Evolutionary conservation across 2,113 vertebrate species (phyloP), one percentile per base, ranked within the genome.

Genomic region (Cercopithecus mona): DNA sequence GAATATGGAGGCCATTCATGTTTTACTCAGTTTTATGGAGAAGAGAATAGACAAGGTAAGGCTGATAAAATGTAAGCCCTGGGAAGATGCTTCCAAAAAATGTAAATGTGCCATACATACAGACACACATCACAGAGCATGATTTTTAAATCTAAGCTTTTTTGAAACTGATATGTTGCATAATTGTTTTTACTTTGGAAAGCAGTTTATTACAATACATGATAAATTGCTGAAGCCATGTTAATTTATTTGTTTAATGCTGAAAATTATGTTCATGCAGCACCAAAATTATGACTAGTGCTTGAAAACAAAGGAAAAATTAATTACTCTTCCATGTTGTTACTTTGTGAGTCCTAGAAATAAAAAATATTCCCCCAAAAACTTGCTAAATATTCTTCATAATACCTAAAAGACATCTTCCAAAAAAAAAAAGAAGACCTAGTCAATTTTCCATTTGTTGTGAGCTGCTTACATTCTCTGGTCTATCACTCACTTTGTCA

Each of bases 41-140:
- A 99, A 99, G 98, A 99, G 99, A 98, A 99, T 99, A 94, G 99
- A 99, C 98, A 99, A 99, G 99, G 99, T 99, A 99, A 98, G 97
- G 20, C 55, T 91, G 8, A 70, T 80, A 61, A 80, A 52, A 30
- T 45, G 55, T 61, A 61, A 50, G 27, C 25, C 70, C 83, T 81
- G 43, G 32, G 68, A 52, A 90, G 48, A 79, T 43, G 13, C 48
- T 66, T 94, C 57, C 79, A n/a, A 92, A 86, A 78, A 59, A 27
- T 89, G 8, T 78, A 78, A 75, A 82, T 81, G 64, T 90, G 76
- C 82, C 43, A 45, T 22, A 20, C 25, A 25, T 35, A 72, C 40
- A 52, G 20, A 89, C 22, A 87, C 20, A 43, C 27, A n/a, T 72
- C 84, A n/a, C 73, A 55, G 61, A 79, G 43, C 40, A 7, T 83